Conservation (phyloP, 2,888 invertebrate species). For the Thecophora atra region DNA sequence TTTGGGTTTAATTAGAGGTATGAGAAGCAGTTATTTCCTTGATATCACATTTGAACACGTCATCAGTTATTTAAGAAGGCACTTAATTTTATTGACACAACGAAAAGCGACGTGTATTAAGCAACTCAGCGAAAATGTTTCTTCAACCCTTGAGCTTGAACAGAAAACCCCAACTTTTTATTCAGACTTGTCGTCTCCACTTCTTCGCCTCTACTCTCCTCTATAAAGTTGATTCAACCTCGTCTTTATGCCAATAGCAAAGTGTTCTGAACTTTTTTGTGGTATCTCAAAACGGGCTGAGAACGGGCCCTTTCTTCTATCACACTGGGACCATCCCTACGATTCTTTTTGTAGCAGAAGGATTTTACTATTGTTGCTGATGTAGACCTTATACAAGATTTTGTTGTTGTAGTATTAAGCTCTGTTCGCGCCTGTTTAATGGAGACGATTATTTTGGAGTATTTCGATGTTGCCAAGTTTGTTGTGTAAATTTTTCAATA, state of each 20-base stretch:
- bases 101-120: background rate
- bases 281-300: background rate
- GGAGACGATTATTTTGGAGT: slow-evolving; percentile 20
- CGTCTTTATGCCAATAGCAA: slow-evolving; percentile 19
- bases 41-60: slow-evolving; percentile 7
- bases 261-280: background rate
- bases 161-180: background rate
- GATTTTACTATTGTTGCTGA: background rate
- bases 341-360: background rate
- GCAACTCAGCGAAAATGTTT: background rate
- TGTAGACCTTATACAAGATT: background rate
- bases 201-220: background rate
- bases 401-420: background rate
- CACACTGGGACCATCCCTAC: slow-evolving; percentile 20
- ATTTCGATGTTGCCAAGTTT: slow-evolving; percentile 43
- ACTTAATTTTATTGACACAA: slow-evolving; percentile 31
- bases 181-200: background rate
- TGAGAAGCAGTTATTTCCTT: slow-evolving; percentile 5
- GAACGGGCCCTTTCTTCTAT: background rate
- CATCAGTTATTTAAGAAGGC: slow-evolving; percentile 26
- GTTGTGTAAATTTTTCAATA: slow-evolving; percentile 45
- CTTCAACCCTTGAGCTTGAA: background rate
- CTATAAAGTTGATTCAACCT: no score
- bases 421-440: background rate
- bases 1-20: background rate